Evolutionary conservation across 1,140 invertebrate species (phyloP), one percentile per base, ranked within the genome.

Genomic region (Bombus waltoni): DNA sequence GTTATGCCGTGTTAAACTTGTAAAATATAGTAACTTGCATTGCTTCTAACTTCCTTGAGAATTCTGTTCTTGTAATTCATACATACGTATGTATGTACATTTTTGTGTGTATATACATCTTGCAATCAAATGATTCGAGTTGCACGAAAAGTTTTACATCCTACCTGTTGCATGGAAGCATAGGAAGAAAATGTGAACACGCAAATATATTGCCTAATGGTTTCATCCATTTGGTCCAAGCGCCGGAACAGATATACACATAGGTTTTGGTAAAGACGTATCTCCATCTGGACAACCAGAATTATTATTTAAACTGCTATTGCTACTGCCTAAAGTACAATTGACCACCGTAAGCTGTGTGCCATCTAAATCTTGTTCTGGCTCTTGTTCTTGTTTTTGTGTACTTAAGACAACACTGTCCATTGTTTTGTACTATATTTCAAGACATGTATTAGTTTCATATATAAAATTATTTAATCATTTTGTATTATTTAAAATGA

Each of bases 141-240:
- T 72, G 59, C 65, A 72, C n/a, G 62, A 89, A 75, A 83, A 76
- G 44, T 79, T 70, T 74, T 83, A 47, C 83, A 78, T 87, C 84
- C 84, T 90, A 91, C 87, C 84, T 91, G 81, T 81, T 87, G 83
- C 76, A 82, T 28, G 57, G 65, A 68, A 85, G 74, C 90, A 81
- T 81, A 66, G 70, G n/a, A 76, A 66, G 70, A 66, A 87, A 90
- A 65, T 74, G 78, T 81, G 86, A 90, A 90, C 83, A 90, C 79
- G 68, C 66, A n/a, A 82, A 76, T 42, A 22, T 86, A 86, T 87
- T 74, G 77, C 81, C 83, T 73, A 62, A 70, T 76, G 59, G 44
- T 81, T 90, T 95, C 94, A 95, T 85, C 95, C 95, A 66, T 95
- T 95, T 40, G 94, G 94, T 78, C 92, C 94, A 28, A 95, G 91